Evolutionary conservation across 2,797 vertebrate species (phyloP).

Genomic region (Euthynnus affinis): DNA sequence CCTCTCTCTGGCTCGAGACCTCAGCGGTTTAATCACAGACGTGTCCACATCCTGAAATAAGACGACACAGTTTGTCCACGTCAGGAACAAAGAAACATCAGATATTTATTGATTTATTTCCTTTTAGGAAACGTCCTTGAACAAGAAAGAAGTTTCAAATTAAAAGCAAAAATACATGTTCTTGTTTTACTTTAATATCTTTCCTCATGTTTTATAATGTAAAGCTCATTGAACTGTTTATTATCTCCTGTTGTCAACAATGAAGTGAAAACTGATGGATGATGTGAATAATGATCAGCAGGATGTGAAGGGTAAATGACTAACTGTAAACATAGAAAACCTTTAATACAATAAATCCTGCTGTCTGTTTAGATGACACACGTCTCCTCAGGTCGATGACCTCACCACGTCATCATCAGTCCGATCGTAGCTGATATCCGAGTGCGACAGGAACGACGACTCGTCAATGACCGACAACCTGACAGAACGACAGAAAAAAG

Average conservation of each 20-base stretch:
- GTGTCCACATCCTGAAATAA: conserved; percentile 84
- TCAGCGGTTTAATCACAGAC: conserved; percentile 79
- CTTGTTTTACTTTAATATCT: no score
- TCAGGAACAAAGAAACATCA: background rate
- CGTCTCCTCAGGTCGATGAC: background rate
- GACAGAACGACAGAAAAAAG: conserved; percentile 47
- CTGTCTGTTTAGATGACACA: background rate
- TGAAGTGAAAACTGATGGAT: no score
- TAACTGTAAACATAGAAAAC: no score
- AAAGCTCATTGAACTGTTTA: no score
- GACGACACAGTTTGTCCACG: background rate
- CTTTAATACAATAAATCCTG: background rate
- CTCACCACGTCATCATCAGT: conserved; percentile 86
- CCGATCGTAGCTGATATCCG: conserved; percentile 88
- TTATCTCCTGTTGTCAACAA: no score
- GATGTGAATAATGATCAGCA: background rate
- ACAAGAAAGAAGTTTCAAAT: no score
- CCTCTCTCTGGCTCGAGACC: conserved; percentile 84
- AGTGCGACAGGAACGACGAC: conserved; percentile 85
- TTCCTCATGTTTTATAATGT: no score
- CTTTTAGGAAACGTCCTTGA: no score
- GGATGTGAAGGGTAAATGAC: no score
- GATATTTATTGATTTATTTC: no score
- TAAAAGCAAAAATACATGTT: no score
- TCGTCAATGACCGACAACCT: conserved; percentile 83